These are phyloP conservation scores for Cladopsammia gracilis DNA, from an alignment of 64 coral and sea anemone species.

Conservation along the genomic window DNA sequence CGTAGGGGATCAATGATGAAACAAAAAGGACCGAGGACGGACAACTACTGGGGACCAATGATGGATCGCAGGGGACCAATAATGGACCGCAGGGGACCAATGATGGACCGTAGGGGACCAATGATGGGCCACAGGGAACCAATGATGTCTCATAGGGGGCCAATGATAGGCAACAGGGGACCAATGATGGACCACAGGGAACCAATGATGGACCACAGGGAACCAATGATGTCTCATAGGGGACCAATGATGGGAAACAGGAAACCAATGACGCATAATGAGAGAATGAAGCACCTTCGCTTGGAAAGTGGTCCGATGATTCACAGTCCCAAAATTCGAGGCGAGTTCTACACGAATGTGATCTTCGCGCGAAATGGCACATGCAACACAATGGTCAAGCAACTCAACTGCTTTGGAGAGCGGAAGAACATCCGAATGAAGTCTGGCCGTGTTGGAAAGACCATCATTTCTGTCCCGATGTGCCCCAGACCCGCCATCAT, in stretches of 20 bases:
- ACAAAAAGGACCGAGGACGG: too few relatives aligned
- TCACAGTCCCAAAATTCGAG: neutral
- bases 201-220: neutral
- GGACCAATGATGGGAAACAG: neutral
- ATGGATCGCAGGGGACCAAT: neutral
- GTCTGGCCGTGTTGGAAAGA: constrained; percentile 57
- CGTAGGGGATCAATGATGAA: neutral
- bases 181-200: neutral
- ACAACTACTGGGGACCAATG: neutral
- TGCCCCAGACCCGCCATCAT: constrained; percentile 39
- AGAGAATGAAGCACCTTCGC: neutral
- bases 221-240: neutral
- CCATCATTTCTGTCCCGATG: constrained; percentile 50
- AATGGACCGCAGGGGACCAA: neutral
- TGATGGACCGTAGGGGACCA: neutral
- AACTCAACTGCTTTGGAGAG: constrained; percentile 63
- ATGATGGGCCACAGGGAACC: neutral
- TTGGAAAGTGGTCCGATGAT: constrained; percentile 25
- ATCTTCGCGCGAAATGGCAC: constrained; percentile 41
- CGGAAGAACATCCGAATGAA: neutral
- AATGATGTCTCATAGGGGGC: neutral
- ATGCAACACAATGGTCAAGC: constrained; percentile 47
- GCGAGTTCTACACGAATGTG: constrained; percentile 61
- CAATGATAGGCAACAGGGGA: neutral
- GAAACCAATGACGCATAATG: neutral